A percentile compares a stretch with the other conserved stretches of the same genome.
Conservation (phyloP, 53 echinoderm and acorn worm species). For the Echinometra lucunter region DNA sequence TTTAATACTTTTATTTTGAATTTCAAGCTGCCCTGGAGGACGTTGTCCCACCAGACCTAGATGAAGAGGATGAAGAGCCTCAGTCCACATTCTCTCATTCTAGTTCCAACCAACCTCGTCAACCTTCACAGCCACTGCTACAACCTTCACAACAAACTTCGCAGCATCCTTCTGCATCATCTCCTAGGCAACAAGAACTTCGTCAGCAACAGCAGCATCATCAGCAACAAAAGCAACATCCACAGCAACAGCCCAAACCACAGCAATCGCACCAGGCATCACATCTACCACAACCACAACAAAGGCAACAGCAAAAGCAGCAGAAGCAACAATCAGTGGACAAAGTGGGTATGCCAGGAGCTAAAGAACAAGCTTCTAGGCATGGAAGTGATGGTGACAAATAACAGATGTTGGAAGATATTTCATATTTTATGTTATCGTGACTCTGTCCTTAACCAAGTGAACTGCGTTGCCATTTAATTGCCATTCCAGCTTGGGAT, state of each 20-base stretch:
- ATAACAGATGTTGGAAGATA: neutral
- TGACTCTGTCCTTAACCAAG: neutral
- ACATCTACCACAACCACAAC: neutral
- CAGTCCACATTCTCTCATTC: neutral
- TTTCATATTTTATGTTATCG: neutral
- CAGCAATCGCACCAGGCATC: neutral
- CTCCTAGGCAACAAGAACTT: neutral
- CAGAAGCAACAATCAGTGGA: neutral
- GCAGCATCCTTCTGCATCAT: neutral
- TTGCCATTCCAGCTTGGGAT: neutral
- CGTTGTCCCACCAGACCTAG: slow-evolving; percentile 55
- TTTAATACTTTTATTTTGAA: neutral
- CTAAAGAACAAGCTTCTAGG: neutral
- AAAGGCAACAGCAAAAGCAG: neutral
- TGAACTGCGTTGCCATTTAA: neutral
- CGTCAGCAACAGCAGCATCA: slow-evolving; percentile 18
- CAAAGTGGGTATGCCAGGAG: too few species aligned
- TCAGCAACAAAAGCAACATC: neutral
- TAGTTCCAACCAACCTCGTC: neutral
- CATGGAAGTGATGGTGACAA: neutral
- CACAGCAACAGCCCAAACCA: neutral
- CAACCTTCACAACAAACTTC: neutral
- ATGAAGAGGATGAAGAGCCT: slow-evolving; percentile 49
- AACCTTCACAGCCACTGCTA: neutral
- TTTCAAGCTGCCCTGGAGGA: slow-evolving; percentile 59